Conservation (phyloP, 2,888 invertebrate species). For the Portevinia maculata region DNA sequence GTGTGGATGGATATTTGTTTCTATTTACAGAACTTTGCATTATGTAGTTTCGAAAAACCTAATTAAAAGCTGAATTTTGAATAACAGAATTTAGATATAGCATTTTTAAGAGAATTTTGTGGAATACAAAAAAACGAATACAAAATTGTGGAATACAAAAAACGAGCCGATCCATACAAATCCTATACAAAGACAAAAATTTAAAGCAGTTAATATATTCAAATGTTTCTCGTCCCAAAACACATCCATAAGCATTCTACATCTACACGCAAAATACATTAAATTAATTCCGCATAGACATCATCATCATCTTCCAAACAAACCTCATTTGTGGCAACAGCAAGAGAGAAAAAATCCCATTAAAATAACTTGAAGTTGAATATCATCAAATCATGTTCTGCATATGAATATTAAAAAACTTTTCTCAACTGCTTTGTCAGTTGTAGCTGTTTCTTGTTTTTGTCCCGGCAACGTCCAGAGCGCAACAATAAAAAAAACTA, state of each 20-base stretch:
- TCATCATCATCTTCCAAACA: slow-evolving; percentile 15
- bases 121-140: too few relatives aligned
- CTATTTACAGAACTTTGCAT: too few relatives aligned
- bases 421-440: slow-evolving; percentile 54
- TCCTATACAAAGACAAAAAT: too few relatives aligned
- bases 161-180: too few relatives aligned
- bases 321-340: slow-evolving; percentile 38
- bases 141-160: too few relatives aligned
- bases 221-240: not conserved
- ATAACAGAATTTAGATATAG: too few relatives aligned
- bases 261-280: slow-evolving; percentile 9
- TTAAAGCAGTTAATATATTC: not conserved
- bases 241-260: not conserved
- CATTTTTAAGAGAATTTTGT: too few relatives aligned
- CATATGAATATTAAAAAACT: slow-evolving; percentile 73
- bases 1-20: too few relatives aligned
- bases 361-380: slow-evolving; percentile 69
- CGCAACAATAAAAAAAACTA: slow-evolving; percentile 23
- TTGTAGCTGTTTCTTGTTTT: slow-evolving; percentile 17
- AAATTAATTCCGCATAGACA: slow-evolving; percentile 26
- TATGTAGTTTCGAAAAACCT: too few relatives aligned
- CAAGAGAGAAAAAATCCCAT: slow-evolving; percentile 39
- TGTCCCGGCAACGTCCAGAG: slow-evolving; percentile 7
- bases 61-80: too few relatives aligned
- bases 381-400: slow-evolving; percentile 71